Evolutionary conservation across 2,797 vertebrate species (phyloP), one percentile per base, ranked within the genome.

Genomic region (Tokudaia muenninki): DNA sequence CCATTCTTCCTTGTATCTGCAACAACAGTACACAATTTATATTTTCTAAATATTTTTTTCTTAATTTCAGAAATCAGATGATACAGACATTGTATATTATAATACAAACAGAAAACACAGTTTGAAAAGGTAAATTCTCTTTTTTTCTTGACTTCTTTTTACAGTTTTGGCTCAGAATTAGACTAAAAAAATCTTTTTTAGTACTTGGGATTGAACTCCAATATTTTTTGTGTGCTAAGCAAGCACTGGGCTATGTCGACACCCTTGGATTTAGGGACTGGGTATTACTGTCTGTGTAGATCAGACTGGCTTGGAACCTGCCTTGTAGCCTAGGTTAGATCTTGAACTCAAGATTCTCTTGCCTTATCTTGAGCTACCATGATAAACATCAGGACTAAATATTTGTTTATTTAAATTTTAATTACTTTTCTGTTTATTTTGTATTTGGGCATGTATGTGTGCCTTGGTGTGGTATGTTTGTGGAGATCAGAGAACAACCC

Each of bases 21-120:
- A 78, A 37, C 79, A 83, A 7, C 12, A 92, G 29, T 94, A 17
- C 13, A 89, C 6, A 81, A 7, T 90, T 78, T 94, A 7, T 72
- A n/a, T 93, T 96, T 98, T 47, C 81, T 94, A 82, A 97, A 47
- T 91, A 79, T 59, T 79, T 57, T 92, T 82, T 91, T 94, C 63
- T 92, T 80, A 41, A 50, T 98, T 98, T 93, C 95, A 99, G 98
- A 98, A 80, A 91, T 92, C 96, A 86, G 97, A 98, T 95, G 97
- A 95, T 50, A 11, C 59, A 31, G 95, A 97, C 52, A 89, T 86
- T 96, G 77, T 84, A 1, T 98, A 90, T 19, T 70, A 0, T 88
- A 34, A 86, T 90, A 1, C 67, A 92, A 98, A 97, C 97, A 90
- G 84, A 97, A 97, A 91, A 95, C 31, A 82, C 86, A 97, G 97